Conservation (phyloP, 1,140 invertebrate species). For the Argopecten irradians region DNA sequence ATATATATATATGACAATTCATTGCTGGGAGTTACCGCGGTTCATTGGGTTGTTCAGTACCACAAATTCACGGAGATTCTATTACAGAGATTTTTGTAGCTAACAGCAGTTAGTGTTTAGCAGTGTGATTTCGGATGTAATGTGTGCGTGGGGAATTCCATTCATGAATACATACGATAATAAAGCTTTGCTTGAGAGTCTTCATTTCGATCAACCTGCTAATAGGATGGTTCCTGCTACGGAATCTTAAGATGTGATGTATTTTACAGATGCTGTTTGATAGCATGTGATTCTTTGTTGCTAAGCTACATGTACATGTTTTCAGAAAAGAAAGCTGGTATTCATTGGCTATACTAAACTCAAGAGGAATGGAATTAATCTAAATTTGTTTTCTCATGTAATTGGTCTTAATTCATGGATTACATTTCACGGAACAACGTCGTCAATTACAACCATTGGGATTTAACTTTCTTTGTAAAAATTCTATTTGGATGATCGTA, state of each 20-base stretch:
- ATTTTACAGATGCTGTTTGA: background rate
- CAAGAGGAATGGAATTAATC: background rate
- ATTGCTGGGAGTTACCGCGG: background rate
- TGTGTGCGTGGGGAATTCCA: background rate
- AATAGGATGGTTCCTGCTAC: background rate
- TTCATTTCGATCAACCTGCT: background rate
- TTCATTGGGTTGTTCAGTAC: background rate
- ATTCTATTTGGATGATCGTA: background rate
- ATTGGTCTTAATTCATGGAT: background rate
- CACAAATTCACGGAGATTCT: background rate
- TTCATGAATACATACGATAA: background rate
- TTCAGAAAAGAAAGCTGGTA: background rate
- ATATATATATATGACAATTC: too few relatives aligned
- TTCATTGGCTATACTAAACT: background rate
- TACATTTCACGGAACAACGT: background rate
- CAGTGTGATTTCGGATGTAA: background rate
- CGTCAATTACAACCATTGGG: background rate
- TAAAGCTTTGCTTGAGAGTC: background rate
- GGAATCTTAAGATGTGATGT: background rate
- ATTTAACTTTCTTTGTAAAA: background rate
- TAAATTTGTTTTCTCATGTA: background rate
- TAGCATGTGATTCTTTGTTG: background rate
- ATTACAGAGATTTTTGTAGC: background rate
- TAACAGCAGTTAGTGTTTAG: background rate
- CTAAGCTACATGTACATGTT: background rate